A percentile compares a stretch with the other conserved stretches of the same genome.
phyloP scores from a whole-genome alignment of 2,888 invertebrate species.

The Hirtodrosophila trivittata region DNA sequence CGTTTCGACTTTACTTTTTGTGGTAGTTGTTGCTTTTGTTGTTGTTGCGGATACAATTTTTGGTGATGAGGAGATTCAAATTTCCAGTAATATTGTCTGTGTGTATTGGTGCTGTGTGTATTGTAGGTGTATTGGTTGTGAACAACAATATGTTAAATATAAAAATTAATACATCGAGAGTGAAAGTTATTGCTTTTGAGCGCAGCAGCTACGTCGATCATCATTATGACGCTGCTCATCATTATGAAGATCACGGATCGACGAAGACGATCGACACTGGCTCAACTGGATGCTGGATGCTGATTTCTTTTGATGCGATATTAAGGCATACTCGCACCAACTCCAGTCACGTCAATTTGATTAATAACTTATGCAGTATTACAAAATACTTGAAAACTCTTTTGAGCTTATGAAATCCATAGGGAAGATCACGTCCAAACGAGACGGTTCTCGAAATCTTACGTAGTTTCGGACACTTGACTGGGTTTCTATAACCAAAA shows the following conservation, averaged over 20 bases:
- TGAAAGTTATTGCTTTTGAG: conserved; percentile 79
- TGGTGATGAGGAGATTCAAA: conserved; percentile 53
- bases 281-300: conserved; percentile 30
- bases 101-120: conserved; percentile 8
- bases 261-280: conserved; percentile 6
- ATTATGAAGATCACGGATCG: conserved; percentile 20
- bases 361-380: conserved; percentile 68
- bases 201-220: conserved; percentile 53
- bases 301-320: conserved; percentile 66
- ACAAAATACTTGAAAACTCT: conserved; percentile 67
- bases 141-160: conserved; percentile 79
- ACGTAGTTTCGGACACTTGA: conserved; percentile 24
- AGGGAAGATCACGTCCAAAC: conserved; percentile 14
- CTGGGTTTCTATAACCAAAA: neutral
- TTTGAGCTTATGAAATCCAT: conserved; percentile 59
- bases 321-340: conserved; percentile 24
- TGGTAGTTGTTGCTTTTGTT: conserved; percentile 44
- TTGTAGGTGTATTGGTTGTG: conserved; percentile 42
- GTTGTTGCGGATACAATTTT: conserved; percentile 48
- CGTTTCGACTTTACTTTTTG: conserved; percentile 59
- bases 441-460: conserved; percentile 9
- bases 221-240: conserved; percentile 25
- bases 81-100: conserved; percentile 47
- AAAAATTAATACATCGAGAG: conserved; percentile 82
- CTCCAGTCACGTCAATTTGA: conserved; percentile 71